Conservation (phyloP, 2,888 invertebrate genomes). For the Drosophila recens region DNA sequence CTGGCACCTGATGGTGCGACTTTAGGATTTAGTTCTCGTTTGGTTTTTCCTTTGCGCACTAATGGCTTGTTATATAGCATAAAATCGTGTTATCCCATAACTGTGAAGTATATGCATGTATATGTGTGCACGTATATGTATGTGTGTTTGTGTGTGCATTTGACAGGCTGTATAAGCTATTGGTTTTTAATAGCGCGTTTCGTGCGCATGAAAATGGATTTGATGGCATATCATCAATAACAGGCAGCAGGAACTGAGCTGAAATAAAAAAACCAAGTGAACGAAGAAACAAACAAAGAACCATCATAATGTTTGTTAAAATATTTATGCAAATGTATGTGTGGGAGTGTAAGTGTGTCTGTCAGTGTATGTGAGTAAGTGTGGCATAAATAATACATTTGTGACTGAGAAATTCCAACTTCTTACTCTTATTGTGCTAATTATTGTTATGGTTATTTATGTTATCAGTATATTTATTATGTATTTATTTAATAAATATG, state of each 20-base stretch:
- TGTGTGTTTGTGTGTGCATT: conserved; percentile 22
- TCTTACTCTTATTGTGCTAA: background rate
- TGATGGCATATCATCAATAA: conserved; percentile 61
- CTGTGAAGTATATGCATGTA: background rate
- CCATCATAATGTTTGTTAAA: conserved; percentile 23
- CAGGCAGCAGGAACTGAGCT: conserved; percentile 49
- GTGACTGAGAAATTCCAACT: background rate
- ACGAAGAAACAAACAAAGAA: conserved; percentile 3
- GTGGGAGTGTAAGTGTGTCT: background rate
- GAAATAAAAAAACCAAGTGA: conserved; percentile 1
- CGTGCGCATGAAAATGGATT: conserved; percentile 51
- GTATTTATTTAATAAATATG: background rate
- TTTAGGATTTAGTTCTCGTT: conserved; percentile 37
- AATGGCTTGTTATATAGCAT: conserved; percentile 64
- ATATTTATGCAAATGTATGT: conserved; percentile 1
- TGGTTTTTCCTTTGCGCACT: conserved; percentile 38
- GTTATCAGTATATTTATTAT: background rate
- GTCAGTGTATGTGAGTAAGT: background rate
- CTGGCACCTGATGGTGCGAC: conserved; percentile 64
- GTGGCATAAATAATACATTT: background rate
- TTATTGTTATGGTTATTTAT: background rate
- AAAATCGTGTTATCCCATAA: conserved; percentile 55
- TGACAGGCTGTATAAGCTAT: conserved; percentile 67
- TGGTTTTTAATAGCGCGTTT: conserved; percentile 71
- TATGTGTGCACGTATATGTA: background rate